These are phyloP conservation scores for Syngnathus acus DNA, from an alignment of 2,797 vertebrate species.

Conservation along the genomic window DNA sequence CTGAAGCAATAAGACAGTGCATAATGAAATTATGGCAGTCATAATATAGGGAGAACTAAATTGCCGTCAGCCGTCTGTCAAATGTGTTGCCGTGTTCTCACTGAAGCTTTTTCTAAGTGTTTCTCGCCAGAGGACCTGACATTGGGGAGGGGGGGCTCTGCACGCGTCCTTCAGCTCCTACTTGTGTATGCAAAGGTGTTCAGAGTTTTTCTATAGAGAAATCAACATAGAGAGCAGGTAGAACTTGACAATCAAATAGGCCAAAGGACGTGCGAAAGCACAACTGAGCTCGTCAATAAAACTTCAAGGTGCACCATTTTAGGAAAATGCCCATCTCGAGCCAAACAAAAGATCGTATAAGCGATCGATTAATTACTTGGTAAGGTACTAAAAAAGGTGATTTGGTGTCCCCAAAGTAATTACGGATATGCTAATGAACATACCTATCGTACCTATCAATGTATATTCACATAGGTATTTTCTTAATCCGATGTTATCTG, in stretches of 20 bases:
- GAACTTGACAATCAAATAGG: background rate
- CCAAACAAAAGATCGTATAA: background rate
- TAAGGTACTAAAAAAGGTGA: background rate
- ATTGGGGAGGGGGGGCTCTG: background rate
- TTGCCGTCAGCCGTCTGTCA: slow-evolving; percentile 14
- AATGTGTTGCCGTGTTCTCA: slow-evolving; percentile 16
- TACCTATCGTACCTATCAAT: background rate
- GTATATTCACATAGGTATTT: background rate
- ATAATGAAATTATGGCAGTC: slow-evolving; percentile 11
- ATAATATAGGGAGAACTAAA: slow-evolving; percentile 12
- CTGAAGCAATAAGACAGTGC: slow-evolving; percentile 17
- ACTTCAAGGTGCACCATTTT: background rate
- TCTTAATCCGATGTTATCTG: slow-evolving; percentile 24
- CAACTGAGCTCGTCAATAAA: background rate
- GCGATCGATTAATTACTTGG: background rate
- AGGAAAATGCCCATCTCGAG: background rate
- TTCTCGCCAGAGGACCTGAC: slow-evolving; percentile 16
- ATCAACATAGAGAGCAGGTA: background rate
- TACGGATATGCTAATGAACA: background rate
- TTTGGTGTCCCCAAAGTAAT: background rate
- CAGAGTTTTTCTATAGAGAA: background rate
- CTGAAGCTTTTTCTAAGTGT: slow-evolving; percentile 14
- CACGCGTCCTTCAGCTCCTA: background rate
- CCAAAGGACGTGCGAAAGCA: background rate
- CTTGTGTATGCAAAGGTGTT: slow-evolving; percentile 8